These are phyloP conservation scores for Anthopleura xanthogrammica DNA, from an alignment of 92 coral and sea anemone genomes.

Conservation along the genomic window DNA sequence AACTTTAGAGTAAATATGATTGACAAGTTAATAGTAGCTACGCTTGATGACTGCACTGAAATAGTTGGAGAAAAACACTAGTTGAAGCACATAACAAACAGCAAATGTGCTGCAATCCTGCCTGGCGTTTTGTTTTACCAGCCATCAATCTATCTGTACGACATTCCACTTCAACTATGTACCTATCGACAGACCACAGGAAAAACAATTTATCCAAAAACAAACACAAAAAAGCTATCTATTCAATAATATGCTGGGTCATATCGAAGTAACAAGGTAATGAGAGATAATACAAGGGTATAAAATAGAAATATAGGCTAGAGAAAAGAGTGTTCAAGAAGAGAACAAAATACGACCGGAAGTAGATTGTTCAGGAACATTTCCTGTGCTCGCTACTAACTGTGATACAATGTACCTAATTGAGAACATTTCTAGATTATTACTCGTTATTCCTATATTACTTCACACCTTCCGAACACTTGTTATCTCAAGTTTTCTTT, in stretches of 20 bases:
- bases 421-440: not conserved
- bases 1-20: slow-evolving; percentile 26
- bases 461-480: not conserved
- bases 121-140: not conserved
- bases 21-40: slow-evolving; percentile 23
- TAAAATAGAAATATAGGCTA: not conserved
- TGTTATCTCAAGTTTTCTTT: not conserved
- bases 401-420: not conserved
- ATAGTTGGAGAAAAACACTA: not conserved
- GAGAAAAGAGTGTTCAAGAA: not conserved
- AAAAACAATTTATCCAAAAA: not conserved
- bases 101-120: not conserved
- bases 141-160: not conserved
- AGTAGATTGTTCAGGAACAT: slow-evolving; percentile 17
- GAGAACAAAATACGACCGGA: slow-evolving; percentile 17
- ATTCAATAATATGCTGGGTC: not conserved
- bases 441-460: not conserved
- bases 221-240: not conserved
- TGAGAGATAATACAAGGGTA: not conserved
- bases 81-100: not conserved
- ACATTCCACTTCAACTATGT: not conserved
- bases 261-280: not conserved
- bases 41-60: not conserved
- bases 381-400: slow-evolving; percentile 21
- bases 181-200: not conserved